phyloP scores from a whole-genome alignment of 2,797 vertebrate species.

The Gobio occitaniae region DNA sequence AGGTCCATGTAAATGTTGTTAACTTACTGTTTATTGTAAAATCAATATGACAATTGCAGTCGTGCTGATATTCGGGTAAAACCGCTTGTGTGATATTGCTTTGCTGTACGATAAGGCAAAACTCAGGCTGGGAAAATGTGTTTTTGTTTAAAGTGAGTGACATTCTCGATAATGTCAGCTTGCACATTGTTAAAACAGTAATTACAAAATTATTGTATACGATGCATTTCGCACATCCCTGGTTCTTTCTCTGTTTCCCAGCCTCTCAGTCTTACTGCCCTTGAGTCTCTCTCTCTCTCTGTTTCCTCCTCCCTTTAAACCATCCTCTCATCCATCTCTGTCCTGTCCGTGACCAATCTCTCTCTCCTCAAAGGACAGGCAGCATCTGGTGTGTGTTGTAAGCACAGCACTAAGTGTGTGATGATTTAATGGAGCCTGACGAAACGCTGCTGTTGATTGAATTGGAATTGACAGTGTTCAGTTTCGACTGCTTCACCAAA shows the following conservation, averaged over 20 bases:
- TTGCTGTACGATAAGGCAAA: not conserved
- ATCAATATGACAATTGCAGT: not conserved
- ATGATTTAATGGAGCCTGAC: constrained; percentile 53
- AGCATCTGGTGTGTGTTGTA: constrained; percentile 54
- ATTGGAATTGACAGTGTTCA: constrained; percentile 53
- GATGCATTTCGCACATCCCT: not conserved
- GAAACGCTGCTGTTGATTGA: constrained; percentile 45
- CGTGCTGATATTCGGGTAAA: not conserved
- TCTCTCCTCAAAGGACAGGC: constrained; percentile 35
- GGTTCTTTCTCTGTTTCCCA: not conserved
- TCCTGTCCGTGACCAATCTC: constrained; percentile 43
- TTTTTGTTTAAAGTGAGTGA: not conserved
- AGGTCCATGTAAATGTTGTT: no score
- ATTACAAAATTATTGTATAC: no score
- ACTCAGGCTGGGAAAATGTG: not conserved
- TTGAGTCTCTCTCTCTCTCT: not conserved
- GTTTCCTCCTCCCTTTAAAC: constrained; percentile 12
- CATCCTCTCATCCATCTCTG: constrained; percentile 33
- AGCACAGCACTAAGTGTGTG: constrained; percentile 31
- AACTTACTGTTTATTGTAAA: not conserved
- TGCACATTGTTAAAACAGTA: not conserved
- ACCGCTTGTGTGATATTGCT: not conserved
- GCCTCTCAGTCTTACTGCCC: no score
- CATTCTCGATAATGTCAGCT: not conserved
- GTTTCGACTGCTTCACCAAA: constrained; percentile 5